Evolutionary conservation across 1,140 invertebrate genomes (phyloP).

Genomic region (Augochlora pura): DNA sequence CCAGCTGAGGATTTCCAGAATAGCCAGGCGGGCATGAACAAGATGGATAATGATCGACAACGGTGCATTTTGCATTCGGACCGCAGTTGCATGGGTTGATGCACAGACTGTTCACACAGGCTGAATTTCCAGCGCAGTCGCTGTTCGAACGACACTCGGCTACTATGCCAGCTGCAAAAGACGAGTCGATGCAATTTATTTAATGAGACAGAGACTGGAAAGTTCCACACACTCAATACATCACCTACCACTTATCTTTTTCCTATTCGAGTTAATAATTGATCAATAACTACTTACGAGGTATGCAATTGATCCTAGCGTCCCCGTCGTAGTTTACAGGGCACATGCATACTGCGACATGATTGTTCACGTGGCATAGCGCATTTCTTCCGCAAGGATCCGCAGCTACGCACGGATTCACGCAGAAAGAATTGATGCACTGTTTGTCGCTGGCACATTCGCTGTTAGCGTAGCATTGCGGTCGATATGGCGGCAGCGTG

Average conservation of each 20-base stretch:
- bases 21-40: conserved; percentile 89
- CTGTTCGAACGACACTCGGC: conserved; percentile 87
- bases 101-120: conserved; percentile 89
- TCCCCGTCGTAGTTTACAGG: conserved; percentile 89
- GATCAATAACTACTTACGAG: conserved; percentile 82
- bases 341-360: conserved; percentile 89
- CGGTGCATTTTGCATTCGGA: conserved; percentile 88
- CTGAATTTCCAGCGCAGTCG: conserved; percentile 89
- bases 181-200: no score
- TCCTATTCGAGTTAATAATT: no score
- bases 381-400: conserved; percentile 88
- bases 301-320: conserved; percentile 86
- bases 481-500: conserved; percentile 76
- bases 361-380: conserved; percentile 88
- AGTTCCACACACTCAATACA: no score
- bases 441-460: conserved; percentile 88
- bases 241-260: no score
- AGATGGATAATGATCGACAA: conserved; percentile 90
- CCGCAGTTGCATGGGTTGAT: conserved; percentile 93
- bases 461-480: conserved; percentile 88
- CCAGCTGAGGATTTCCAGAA: conserved; percentile 91
- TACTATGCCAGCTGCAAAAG: conserved; percentile 80
- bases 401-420: conserved; percentile 87
- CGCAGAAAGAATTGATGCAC: conserved; percentile 88
- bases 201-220: no score